A percentile compares a stretch with the other conserved stretches of the same genome.
Conservation (phyloP, 2,888 invertebrate genomes). For the Rapana venosa region DNA sequence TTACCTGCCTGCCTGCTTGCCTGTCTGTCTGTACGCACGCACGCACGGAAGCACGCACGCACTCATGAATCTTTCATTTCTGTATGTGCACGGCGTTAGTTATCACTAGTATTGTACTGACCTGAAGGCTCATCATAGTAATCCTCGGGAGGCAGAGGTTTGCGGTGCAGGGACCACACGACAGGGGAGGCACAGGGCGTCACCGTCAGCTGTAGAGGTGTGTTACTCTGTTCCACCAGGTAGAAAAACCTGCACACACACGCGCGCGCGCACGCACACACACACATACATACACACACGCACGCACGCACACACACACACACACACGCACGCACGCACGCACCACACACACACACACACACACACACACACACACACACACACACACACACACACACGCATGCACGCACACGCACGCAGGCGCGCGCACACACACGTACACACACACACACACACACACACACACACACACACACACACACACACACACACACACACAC, state of each 20-base stretch:
- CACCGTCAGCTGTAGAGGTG: conserved; percentile 76
- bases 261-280: neutral
- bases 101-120: neutral
- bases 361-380: conserved; percentile 24
- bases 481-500: conserved; percentile 1
- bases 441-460: neutral
- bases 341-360: conserved; percentile 14
- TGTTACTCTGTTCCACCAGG: conserved; percentile 70
- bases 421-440: neutral
- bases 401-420: neutral
- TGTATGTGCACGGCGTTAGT: too few species aligned
- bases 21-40: neutral
- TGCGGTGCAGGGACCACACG: conserved; percentile 70
- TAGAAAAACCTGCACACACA: conserved; percentile 74
- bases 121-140: conserved; percentile 34
- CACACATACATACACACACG: conserved; percentile 5
- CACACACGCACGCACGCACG: neutral
- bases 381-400: conserved; percentile 26
- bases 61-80: neutral
- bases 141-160: conserved; percentile 28
- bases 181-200: conserved; percentile 79
- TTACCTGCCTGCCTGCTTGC: too few species aligned
- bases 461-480: neutral
- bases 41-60: neutral
- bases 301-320: neutral